Percentiles rank a stretch among this genome's conserved stretches.
Conservation (phyloP, 2,113 vertebrate species). For the Pterocles burchelli region DNA sequence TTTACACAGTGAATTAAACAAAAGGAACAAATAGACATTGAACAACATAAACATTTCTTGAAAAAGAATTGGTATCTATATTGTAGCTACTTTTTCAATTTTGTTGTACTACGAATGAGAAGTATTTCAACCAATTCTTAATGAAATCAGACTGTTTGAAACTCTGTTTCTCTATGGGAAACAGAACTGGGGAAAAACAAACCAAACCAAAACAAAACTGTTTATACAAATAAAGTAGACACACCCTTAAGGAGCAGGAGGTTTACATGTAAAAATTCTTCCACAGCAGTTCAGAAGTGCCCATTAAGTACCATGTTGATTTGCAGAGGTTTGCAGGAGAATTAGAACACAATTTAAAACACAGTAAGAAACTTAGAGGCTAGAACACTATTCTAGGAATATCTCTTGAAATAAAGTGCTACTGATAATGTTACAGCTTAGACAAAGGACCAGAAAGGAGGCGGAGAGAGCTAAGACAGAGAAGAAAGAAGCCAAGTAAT, state of each 20-base stretch:
- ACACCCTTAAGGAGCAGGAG: background rate
- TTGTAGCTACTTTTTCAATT: background rate
- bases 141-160: background rate
- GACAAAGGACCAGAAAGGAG: background rate
- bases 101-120: background rate
- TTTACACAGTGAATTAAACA: conserved; percentile 11
- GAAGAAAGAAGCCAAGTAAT: background rate
- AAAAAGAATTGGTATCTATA: background rate
- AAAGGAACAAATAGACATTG: background rate
- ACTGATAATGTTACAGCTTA: background rate
- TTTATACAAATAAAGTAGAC: background rate
- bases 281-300: background rate
- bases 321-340: background rate
- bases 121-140: background rate
- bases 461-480: background rate
- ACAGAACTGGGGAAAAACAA: background rate
- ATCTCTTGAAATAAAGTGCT: background rate
- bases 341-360: background rate
- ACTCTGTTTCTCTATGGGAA: background rate
- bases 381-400: background rate
- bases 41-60: background rate
- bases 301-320: background rate
- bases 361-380: background rate
- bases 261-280: background rate
- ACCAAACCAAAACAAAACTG: background rate